These are phyloP conservation scores for Spatulosminthurus flaviceps DNA, from an alignment of 2,888 invertebrate species.

Conservation along the genomic window DNA sequence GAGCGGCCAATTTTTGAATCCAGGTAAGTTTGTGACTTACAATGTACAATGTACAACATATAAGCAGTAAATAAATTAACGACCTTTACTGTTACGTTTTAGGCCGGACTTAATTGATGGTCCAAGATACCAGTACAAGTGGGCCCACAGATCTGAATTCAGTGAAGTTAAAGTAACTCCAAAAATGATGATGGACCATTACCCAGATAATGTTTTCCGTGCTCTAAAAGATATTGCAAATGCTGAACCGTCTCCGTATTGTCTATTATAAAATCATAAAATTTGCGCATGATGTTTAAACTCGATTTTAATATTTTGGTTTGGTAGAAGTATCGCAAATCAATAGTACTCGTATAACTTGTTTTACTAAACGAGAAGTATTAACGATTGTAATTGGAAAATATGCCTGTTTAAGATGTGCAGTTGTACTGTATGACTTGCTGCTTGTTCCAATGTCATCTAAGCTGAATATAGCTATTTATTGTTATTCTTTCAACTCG, in stretches of 20 bases:
- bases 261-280: constrained; percentile 66
- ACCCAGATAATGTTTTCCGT: constrained; percentile 80
- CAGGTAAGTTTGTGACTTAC: too few species aligned
- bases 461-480: too few species aligned
- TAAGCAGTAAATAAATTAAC: too few species aligned
- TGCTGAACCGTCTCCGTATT: constrained; percentile 13
- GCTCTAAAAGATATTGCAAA: constrained; percentile 68
- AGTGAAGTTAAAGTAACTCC: constrained; percentile 85
- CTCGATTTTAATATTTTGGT: not conserved
- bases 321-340: too few species aligned
- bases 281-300: constrained; percentile 70
- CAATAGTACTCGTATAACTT: too few species aligned
- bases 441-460: too few species aligned
- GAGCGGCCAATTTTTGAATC: constrained; percentile 62
- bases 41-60: too few species aligned
- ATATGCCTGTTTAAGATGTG: too few species aligned
- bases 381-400: too few species aligned
- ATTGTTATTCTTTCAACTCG: too few species aligned
- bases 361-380: too few species aligned
- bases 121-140: constrained; percentile 75
- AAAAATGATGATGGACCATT: constrained; percentile 84
- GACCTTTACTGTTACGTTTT: constrained; percentile 20
- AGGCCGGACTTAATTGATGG: constrained; percentile 61
- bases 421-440: too few species aligned
- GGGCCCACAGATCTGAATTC: constrained; percentile 83